Percentiles rank a stretch among this genome's conserved stretches.
phyloP scores from a whole-genome alignment of 2,888 invertebrate species.

The Dasypogon diadema region DNA sequence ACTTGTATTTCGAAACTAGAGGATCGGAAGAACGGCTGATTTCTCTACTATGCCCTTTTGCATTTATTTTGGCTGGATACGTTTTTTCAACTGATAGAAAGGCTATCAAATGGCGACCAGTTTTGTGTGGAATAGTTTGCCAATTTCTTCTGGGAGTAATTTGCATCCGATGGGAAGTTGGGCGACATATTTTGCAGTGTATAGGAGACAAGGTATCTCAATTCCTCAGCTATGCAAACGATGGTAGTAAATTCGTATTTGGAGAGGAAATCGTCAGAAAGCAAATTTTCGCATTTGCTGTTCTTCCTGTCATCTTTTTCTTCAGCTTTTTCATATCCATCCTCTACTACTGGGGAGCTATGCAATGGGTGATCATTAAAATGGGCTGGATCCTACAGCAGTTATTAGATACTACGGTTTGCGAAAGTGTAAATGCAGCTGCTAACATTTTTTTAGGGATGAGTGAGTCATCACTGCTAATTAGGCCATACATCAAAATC shows the following conservation, averaged over 20 bases:
- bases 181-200: conserved; percentile 75
- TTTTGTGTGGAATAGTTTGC: conserved; percentile 81
- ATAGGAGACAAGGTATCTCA: conserved; percentile 75
- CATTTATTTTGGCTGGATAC: conserved; percentile 75
- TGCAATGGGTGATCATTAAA: conserved; percentile 87
- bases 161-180: conserved; percentile 87
- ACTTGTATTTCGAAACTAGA: conserved; percentile 76
- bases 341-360: conserved; percentile 87
- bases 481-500: conserved; percentile 85
- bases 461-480: conserved; percentile 90
- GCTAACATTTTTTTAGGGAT: conserved; percentile 95
- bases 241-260: conserved; percentile 88
- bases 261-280: conserved; percentile 75
- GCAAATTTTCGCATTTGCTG: conserved; percentile 87
- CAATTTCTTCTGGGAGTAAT: conserved; percentile 89
- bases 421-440: conserved; percentile 92
- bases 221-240: conserved; percentile 83
- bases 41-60: conserved; percentile 76
- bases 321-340: conserved; percentile 92
- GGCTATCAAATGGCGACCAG: conserved; percentile 82
- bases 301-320: conserved; percentile 93
- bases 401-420: conserved; percentile 88
- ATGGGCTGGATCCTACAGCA: conserved; percentile 82
- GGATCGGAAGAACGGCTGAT: conserved; percentile 74
- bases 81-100: conserved; percentile 74